Conservation (phyloP, 1,140 invertebrate genomes). For the Scaptodrosophila lebanonensis region DNA sequence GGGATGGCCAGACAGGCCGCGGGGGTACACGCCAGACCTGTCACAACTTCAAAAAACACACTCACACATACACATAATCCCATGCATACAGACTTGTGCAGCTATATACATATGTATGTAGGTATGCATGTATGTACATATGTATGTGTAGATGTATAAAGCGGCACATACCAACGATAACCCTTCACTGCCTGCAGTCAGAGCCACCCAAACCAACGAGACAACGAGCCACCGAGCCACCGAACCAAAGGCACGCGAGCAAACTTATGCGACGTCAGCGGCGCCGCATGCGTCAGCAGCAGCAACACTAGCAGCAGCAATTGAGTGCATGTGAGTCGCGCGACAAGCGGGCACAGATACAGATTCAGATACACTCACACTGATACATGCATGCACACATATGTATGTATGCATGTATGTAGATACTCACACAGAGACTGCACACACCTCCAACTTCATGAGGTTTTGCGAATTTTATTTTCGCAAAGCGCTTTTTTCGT, state of each 20-base stretch:
- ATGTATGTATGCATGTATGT: no score
- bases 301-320: no score
- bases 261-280: conserved; percentile 35
- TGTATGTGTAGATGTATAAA: no score
- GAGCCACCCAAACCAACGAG: conserved; percentile 29
- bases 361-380: conserved; percentile 7
- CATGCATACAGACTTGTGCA: conserved; percentile 1
- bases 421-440: conserved; percentile 31
- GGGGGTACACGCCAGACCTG: conserved; percentile 33
- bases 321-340: conserved; percentile 28
- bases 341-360: conserved; percentile 47
- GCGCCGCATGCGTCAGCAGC: conserved; percentile 47
- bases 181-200: conserved; percentile 33
- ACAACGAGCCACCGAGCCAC: conserved; percentile 28
- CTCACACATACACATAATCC: conserved; percentile 1
- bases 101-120: no score
- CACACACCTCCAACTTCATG: conserved; percentile 43
- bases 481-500: conserved; percentile 46
- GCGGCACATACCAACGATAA: conserved; percentile 27
- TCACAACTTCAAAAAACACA: conserved; percentile 31
- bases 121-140: no score
- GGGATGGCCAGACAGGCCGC: neutral
- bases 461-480: conserved; percentile 54
- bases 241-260: conserved; percentile 58
- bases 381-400: conserved; percentile 20